Conservation (phyloP, 2,797 vertebrate genomes). For the Poecilia picta region DNA sequence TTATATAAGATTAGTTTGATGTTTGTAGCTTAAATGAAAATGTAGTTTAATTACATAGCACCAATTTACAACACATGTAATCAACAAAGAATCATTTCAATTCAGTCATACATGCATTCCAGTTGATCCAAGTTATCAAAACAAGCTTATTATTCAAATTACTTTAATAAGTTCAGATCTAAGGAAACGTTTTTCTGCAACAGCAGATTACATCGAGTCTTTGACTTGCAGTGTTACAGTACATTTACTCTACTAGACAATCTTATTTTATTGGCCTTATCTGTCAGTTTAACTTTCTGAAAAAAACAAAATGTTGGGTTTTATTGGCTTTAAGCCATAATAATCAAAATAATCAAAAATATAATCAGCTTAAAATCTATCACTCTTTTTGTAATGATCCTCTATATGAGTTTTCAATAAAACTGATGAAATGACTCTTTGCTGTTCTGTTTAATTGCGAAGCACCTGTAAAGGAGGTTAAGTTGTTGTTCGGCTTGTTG, state of each 20-base stretch:
- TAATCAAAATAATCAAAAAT: neutral
- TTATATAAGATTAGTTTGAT: neutral
- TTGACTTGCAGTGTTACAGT: neutral
- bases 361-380: neutral
- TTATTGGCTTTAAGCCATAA: neutral
- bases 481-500: conserved; percentile 36
- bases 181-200: no score
- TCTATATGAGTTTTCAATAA: neutral
- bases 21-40: neutral
- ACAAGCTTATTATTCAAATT: no score
- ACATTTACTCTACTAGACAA: neutral
- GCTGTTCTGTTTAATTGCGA: neutral
- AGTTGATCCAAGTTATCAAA: no score
- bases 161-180: no score
- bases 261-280: neutral
- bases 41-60: neutral
- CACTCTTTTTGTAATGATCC: neutral
- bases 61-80: no score
- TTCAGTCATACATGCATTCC: no score
- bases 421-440: neutral
- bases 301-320: neutral
- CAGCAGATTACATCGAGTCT: no score
- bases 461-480: conserved; percentile 8
- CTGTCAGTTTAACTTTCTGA: neutral
- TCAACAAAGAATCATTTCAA: no score